A percentile compares a stretch with the other conserved stretches of the same genome.
These are phyloP conservation scores for Callospermophilus lateralis DNA, from an alignment of 2,113 vertebrate species.

Conservation along the genomic window DNA sequence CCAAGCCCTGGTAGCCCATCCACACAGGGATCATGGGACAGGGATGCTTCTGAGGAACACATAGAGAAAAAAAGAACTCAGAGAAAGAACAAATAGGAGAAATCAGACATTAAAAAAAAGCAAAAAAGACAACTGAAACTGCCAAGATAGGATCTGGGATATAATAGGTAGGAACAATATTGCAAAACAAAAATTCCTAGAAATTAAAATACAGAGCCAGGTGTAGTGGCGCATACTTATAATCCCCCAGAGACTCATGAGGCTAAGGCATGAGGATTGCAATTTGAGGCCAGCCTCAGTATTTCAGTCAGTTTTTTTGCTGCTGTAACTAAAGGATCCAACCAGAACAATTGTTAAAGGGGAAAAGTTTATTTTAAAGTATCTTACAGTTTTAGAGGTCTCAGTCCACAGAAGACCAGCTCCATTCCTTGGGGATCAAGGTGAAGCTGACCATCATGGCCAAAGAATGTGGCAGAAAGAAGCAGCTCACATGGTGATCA, in stretches of 20 bases:
- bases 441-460: no score
- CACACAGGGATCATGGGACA: background rate
- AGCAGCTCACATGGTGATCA: no score
- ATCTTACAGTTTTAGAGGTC: no score
- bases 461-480: no score
- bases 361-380: no score
- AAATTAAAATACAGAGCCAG: background rate
- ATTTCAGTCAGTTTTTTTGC: no score
- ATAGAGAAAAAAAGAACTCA: background rate
- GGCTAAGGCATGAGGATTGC: background rate
- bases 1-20: no score
- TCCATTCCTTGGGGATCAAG: no score
- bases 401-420: no score
- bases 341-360: no score
- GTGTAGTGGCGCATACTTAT: no score
- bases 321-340: no score
- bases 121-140: background rate
- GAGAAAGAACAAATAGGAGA: background rate
- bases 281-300: background rate
- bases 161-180: background rate
- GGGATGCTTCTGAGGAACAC: background rate
- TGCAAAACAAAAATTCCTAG: background rate
- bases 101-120: background rate
- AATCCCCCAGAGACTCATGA: background rate
- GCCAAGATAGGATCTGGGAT: background rate